Evolutionary conservation across 2,888 invertebrate species (phyloP).

Genomic region (Spodoptera picta): DNA sequence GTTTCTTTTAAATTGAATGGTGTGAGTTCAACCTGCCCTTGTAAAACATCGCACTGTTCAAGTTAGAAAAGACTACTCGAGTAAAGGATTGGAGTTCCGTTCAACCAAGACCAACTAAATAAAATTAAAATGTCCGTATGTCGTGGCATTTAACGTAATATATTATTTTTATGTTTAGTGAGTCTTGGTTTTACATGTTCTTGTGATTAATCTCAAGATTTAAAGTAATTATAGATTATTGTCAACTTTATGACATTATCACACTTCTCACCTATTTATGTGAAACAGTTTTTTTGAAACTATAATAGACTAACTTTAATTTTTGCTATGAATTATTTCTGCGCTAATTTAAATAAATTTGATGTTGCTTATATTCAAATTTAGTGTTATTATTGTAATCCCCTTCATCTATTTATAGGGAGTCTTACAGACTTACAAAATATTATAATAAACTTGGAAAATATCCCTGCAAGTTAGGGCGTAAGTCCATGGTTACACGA

Average conservation of each 20-base stretch:
- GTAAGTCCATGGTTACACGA: too few species aligned
- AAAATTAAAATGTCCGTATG: slow-evolving; percentile 73
- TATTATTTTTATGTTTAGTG: slow-evolving; percentile 86
- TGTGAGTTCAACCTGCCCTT: slow-evolving; percentile 84
- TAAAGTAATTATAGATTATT: slow-evolving; percentile 54
- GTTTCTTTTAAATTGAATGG: slow-evolving; percentile 89
- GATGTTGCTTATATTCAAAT: slow-evolving; percentile 77
- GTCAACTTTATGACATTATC: slow-evolving; percentile 55
- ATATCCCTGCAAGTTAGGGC: too few species aligned
- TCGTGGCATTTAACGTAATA: slow-evolving; percentile 72
- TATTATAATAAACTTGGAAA: too few species aligned
- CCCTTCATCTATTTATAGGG: too few species aligned
- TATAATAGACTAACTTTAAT: slow-evolving; percentile 58
- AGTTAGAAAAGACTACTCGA: slow-evolving; percentile 87
- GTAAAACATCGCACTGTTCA: slow-evolving; percentile 86
- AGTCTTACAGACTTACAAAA: too few species aligned
- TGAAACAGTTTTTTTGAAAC: slow-evolving; percentile 51
- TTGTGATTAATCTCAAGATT: slow-evolving; percentile 72
- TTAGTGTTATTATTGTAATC: slow-evolving; percentile 49
- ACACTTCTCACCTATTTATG: slow-evolving; percentile 61
- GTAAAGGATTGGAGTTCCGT: slow-evolving; percentile 88
- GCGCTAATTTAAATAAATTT: slow-evolving; percentile 80
- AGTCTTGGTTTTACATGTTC: slow-evolving; percentile 88
- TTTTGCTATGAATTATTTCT: slow-evolving; percentile 79
- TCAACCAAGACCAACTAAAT: slow-evolving; percentile 89